These are phyloP conservation scores for Thomomys bottae DNA, from an alignment of 2,113 vertebrate genomes.

Conservation along the genomic window DNA sequence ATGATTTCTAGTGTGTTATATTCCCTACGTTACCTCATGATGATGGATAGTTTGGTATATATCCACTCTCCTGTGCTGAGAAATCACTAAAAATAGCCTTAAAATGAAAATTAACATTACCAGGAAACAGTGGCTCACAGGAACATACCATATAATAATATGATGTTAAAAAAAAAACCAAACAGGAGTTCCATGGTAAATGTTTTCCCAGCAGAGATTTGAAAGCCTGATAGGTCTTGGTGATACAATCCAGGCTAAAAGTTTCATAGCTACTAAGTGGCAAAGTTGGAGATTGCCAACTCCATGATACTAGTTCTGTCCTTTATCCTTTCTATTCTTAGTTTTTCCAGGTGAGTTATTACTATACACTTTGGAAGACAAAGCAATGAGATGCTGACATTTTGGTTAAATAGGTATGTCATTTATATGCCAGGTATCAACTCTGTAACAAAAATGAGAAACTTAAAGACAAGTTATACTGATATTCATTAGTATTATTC, in stretches of 20 bases:
- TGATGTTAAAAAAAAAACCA: background rate
- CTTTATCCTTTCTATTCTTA: background rate
- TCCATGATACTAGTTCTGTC: background rate
- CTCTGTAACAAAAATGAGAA: background rate
- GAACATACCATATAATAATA: background rate
- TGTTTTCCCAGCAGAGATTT: background rate
- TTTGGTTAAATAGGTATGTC: background rate
- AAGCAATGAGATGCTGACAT: background rate
- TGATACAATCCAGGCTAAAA: background rate
- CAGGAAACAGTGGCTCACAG: background rate
- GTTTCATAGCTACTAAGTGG: background rate
- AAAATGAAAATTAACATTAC: conserved; percentile 34
- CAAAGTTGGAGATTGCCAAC: background rate
- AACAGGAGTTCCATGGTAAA: background rate
- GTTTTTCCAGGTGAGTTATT: background rate
- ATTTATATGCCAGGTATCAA: background rate
- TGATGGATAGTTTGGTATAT: conserved; percentile 47
- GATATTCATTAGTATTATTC: background rate
- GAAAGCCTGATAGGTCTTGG: background rate
- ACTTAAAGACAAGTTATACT: background rate
- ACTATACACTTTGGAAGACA: background rate
- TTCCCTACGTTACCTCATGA: background rate
- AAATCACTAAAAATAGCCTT: conserved; percentile 47
- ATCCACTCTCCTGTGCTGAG: background rate
- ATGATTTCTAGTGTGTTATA: background rate